Base-by-base conservation (phyloP, 2,888 invertebrate species). In the Parasteatoda lunata region DNA sequence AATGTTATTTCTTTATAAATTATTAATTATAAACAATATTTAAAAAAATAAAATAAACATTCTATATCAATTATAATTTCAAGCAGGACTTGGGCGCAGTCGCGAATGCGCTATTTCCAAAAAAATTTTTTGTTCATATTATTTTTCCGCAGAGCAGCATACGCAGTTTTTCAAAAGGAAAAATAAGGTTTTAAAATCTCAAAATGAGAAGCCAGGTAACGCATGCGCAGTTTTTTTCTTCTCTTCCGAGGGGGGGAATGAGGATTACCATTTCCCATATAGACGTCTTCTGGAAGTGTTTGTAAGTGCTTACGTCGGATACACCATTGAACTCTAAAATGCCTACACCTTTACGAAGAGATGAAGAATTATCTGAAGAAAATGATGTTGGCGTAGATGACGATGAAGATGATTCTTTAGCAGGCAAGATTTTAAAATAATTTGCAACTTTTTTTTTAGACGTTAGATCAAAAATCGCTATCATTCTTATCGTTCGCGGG, bases 381-480 rank as follows among this genome's bases (percentile, higher is more conserved):
- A 89, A 89, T 70, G 89, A 90, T 69, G 84, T 84, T 68, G 79
- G 80, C 52, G 76, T 88, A 66, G 88, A 89, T 71, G 90, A 89
- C 45, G 88, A 88, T 15, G 90, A 90, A 95, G 94, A 95, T 15
- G 89, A 88, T 81, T 89, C 89, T 48, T 81, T 89, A 84, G 88
- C 88, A 76, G 89, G 89, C 89, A 76, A 85, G 73, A 47, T 77
- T 81, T 77, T 64, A 65, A 68, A 54, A 11, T 49, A 69, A 71
- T 71, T 68, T 30, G 73, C n/a, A 30, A 75, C 51, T 77, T 49
- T 84, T 79, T 64, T 70, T 73, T 52, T 30, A 30, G 2, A 30
- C 30, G 72, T 76, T 70, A 65, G 30, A n/a, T 69, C 71, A 65
- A 72, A 64, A 77, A 72, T 77, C 15, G 65, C 52, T 66, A 66